A percentile compares a stretch with the other conserved stretches of the same genome.
Evolutionary conservation across 2,113 vertebrate genomes (phyloP).

Genomic region (Odocoileus virginianus): DNA sequence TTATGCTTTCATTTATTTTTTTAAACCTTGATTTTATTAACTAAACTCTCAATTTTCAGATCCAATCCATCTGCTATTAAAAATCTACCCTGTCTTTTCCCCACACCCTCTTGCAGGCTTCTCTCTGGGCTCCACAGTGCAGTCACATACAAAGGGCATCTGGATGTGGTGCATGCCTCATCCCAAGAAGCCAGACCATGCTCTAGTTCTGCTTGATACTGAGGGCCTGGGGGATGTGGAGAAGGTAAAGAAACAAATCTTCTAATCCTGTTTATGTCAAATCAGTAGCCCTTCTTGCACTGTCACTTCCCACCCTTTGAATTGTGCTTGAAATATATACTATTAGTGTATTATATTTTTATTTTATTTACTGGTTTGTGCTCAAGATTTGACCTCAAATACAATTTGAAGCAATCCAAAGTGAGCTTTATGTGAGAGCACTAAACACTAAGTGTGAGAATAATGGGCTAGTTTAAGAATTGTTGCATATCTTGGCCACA

Average conservation of each 20-base stretch:
- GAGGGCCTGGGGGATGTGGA: constrained; percentile 64
- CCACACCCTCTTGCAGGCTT: background rate
- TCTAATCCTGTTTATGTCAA: background rate
- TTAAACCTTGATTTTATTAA: background rate
- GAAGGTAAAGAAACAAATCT: constrained; percentile 36
- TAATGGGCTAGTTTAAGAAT: background rate
- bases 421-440: background rate
- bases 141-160: constrained; percentile 67
- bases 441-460: background rate
- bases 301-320: background rate
- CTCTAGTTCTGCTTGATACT: constrained; percentile 61
- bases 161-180: constrained; percentile 70
- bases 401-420: background rate
- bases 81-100: background rate
- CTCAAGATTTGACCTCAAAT: background rate
- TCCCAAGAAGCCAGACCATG: background rate
- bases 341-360: background rate
- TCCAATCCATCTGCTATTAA: background rate
- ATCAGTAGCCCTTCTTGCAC: background rate
- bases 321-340: background rate
- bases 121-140: constrained; percentile 44
- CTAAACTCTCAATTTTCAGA: background rate
- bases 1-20: background rate
- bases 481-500: too few relatives aligned
- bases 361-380: background rate